Percentiles rank a stretch among this genome's conserved stretches.
Evolutionary conservation across 2,888 invertebrate genomes (phyloP).

Genomic region (Trichacis sp.): DNA sequence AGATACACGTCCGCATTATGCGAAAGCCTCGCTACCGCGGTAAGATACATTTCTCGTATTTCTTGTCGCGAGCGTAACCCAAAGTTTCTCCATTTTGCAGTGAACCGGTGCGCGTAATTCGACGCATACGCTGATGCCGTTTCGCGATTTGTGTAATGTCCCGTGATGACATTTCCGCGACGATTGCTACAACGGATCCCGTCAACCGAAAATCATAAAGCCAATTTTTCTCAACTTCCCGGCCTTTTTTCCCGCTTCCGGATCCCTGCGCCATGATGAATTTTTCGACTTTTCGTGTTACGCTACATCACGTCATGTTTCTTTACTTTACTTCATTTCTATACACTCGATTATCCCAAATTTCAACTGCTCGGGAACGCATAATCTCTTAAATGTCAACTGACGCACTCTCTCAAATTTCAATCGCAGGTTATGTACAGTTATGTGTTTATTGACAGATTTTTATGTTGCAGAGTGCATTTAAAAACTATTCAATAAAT

Average conservation of each 20-base stretch:
- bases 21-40: constrained; percentile 26
- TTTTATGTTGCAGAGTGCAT: too few relatives aligned
- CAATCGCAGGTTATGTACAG: too few relatives aligned
- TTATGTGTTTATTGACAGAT: too few relatives aligned
- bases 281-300: neutral
- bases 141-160: constrained; percentile 38
- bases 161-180: constrained; percentile 38
- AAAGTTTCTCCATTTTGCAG: constrained; percentile 58
- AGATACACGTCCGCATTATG: constrained; percentile 28
- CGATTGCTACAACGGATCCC: constrained; percentile 28
- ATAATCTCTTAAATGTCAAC: too few relatives aligned
- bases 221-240: constrained; percentile 16
- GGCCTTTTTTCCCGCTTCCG: neutral
- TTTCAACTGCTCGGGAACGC: too few relatives aligned
- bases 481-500: too few relatives aligned
- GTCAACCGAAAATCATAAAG: constrained; percentile 25
- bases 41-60: constrained; percentile 45
- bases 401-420: too few relatives aligned
- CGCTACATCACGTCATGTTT: constrained; percentile 10
- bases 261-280: neutral
- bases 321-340: neutral
- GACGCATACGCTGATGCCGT: constrained; percentile 49
- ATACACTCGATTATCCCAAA: too few relatives aligned
- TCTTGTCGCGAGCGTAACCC: constrained; percentile 23
- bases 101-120: constrained; percentile 62